Percentiles rank a stretch among this genome's conserved stretches.
These are phyloP conservation scores for Schrankia costaestrigalis DNA, from an alignment of 2,888 invertebrate species.

Conservation along the genomic window DNA sequence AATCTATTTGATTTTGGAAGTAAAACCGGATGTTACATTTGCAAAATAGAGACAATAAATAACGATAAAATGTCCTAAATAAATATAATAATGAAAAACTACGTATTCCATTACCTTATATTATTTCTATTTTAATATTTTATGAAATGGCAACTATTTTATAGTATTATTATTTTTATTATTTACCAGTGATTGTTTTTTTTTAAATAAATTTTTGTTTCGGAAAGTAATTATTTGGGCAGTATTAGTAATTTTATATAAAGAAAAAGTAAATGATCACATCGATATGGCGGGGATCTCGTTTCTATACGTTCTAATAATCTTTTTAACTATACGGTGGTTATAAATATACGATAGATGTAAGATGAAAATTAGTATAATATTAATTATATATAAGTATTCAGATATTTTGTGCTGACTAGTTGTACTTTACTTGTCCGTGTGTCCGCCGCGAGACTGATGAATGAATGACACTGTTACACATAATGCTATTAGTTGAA, in stretches of 20 bases:
- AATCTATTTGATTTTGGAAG: too few species aligned
- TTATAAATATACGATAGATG: conserved; percentile 76
- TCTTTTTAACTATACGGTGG: conserved; percentile 66
- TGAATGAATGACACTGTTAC: not conserved
- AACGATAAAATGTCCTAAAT: too few species aligned
- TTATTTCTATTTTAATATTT: conserved; percentile 27
- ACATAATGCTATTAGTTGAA: too few species aligned
- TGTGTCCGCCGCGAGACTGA: conserved; percentile 25
- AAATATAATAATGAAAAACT: too few species aligned
- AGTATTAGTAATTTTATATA: conserved; percentile 66
- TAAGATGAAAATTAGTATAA: conserved; percentile 62
- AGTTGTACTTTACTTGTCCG: conserved; percentile 41
- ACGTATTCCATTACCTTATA: too few species aligned
- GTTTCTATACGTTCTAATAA: conserved; percentile 60
- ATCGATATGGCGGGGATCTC: conserved; percentile 67
- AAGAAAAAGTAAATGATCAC: conserved; percentile 32
- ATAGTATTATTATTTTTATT: conserved; percentile 53
- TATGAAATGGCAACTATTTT: conserved; percentile 45
- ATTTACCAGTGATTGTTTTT: conserved; percentile 39
- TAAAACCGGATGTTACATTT: too few species aligned
- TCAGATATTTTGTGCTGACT: conserved; percentile 67
- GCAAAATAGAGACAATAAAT: too few species aligned
- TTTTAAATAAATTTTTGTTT: conserved; percentile 18
- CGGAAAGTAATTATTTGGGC: conserved; percentile 62
- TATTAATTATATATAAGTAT: conserved; percentile 60